A percentile compares a stretch with the other conserved stretches of the same genome.
Conservation (phyloP, 2,888 invertebrate genomes). For the Lasioglossum leucozonium region DNA sequence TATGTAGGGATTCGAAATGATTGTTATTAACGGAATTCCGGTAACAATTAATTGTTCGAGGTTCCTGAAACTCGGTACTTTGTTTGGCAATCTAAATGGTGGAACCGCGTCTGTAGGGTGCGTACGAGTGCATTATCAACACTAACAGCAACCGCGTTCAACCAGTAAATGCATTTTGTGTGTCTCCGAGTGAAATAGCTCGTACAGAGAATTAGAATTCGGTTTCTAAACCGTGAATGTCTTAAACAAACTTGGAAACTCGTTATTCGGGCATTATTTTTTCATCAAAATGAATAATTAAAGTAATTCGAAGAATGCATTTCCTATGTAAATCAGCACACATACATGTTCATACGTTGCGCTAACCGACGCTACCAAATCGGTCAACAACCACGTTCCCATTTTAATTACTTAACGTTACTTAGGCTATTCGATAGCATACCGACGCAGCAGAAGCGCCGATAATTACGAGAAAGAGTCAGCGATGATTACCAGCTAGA, state of each 20-base stretch:
- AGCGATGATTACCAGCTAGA: conserved; percentile 44
- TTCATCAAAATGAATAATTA: neutral
- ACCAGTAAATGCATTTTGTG: conserved; percentile 66
- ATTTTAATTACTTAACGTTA: conserved; percentile 29
- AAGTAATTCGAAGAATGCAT: neutral
- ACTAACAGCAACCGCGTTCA: conserved; percentile 50
- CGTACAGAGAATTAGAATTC: conserved; percentile 16
- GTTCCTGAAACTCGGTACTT: conserved; percentile 23
- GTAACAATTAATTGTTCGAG: neutral
- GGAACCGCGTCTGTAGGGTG: conserved; percentile 54
- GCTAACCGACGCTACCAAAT: conserved; percentile 11
- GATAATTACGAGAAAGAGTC: conserved; percentile 49
- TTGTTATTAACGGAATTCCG: neutral
- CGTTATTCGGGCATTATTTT: neutral
- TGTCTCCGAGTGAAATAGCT: conserved; percentile 51
- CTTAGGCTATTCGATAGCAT: conserved; percentile 18
- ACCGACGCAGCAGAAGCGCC: conserved; percentile 21
- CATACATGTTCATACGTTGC: neutral
- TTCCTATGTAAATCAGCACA: neutral
- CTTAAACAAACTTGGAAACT: neutral
- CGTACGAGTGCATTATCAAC: conserved; percentile 67
- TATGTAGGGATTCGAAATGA: neutral
- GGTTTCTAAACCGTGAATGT: neutral
- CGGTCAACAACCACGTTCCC: conserved; percentile 27
- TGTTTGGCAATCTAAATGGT: conserved; percentile 59